Conservation (phyloP, 2,113 vertebrate genomes). For the Grammomys surdaster region DNA sequence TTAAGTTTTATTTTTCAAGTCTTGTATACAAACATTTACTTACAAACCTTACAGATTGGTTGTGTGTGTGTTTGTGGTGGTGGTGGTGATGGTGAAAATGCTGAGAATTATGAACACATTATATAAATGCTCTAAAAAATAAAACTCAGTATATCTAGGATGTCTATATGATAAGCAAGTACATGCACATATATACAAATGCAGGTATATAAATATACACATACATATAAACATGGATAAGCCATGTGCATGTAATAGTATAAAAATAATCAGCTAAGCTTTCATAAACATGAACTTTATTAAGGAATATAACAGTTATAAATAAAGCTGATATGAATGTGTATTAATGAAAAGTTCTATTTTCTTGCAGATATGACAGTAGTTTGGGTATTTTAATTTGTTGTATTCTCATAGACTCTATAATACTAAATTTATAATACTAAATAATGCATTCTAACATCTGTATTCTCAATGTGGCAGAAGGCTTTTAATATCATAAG, state of each 20-base stretch:
- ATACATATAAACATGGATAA: background rate
- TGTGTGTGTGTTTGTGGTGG: background rate
- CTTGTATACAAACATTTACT: constrained; percentile 23
- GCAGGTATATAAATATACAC: background rate
- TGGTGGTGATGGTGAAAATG: background rate
- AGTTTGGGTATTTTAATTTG: constrained; percentile 22
- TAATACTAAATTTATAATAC: background rate
- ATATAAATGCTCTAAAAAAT: background rate
- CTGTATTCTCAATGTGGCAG: background rate
- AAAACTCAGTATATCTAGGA: background rate
- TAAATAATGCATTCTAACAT: constrained; percentile 25
- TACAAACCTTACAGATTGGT: background rate
- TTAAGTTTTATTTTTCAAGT: constrained; percentile 34
- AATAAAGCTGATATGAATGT: background rate
- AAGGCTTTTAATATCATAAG: constrained; percentile 21
- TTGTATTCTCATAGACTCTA: background rate
- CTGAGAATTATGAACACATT: background rate
- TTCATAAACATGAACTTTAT: background rate
- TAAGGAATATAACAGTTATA: background rate
- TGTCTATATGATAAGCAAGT: background rate
- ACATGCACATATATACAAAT: background rate
- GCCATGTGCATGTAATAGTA: background rate
- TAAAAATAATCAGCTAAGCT: background rate
- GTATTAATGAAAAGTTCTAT: background rate
- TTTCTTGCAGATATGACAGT: background rate